Evolutionary conservation across 2,797 vertebrate species (phyloP).

Genomic region (Silurus aristotelis): DNA sequence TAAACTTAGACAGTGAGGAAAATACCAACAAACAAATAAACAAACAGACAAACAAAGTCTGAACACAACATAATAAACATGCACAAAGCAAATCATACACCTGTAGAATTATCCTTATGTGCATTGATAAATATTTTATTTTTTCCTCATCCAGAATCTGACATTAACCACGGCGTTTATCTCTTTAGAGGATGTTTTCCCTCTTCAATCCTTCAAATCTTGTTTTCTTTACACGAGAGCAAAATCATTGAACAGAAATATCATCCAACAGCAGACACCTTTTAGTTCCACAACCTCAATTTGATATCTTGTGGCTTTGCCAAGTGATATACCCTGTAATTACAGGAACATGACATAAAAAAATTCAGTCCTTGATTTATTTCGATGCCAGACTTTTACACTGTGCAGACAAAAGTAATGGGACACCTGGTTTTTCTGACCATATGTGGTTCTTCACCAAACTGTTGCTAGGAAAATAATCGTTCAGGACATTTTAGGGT

Average conservation of each 20-base stretch:
- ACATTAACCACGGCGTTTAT: no score
- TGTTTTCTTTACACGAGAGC: not conserved
- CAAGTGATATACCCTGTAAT: no score
- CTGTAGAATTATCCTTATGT: not conserved
- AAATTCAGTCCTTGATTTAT: not conserved
- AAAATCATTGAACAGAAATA: not conserved
- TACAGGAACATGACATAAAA: no score
- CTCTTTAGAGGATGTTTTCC: no score
- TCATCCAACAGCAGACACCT: not conserved
- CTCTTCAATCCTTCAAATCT: not conserved
- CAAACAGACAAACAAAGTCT: not conserved
- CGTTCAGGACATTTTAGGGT: no score
- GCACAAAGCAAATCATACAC: not conserved
- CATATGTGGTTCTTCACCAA: no score
- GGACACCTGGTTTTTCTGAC: no score
- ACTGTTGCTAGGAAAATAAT: no score
- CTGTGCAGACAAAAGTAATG: no score
- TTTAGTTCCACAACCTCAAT: not conserved
- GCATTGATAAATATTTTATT: no score
- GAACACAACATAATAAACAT: not conserved
- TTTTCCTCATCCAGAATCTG: no score
- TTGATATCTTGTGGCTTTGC: not conserved
- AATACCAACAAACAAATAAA: not conserved
- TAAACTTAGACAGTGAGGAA: slow-evolving; percentile 31
- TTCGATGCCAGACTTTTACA: no score